Evolutionary conservation across 2,888 invertebrate species (phyloP).

Genomic region (Metallyticus violacea): DNA sequence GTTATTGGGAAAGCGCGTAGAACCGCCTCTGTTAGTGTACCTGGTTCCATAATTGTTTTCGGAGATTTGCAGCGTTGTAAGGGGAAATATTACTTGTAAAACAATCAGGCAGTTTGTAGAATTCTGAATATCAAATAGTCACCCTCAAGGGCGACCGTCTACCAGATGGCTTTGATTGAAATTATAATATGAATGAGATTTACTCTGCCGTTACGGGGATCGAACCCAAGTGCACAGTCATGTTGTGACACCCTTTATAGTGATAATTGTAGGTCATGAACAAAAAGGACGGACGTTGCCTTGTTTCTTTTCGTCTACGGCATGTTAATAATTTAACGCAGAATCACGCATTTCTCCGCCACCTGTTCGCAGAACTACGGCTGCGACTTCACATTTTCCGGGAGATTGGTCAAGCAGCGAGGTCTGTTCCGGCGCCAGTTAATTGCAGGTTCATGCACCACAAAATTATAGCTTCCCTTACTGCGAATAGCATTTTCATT

Average conservation of each 20-base stretch:
- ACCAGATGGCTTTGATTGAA: too few species aligned
- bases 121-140: too few species aligned
- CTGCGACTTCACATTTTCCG: background rate
- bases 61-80: too few species aligned
- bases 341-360: background rate
- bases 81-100: too few species aligned
- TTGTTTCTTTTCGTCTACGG: background rate
- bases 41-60: too few species aligned
- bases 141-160: too few species aligned
- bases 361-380: background rate
- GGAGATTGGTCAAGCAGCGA: background rate
- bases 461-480: background rate
- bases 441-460: background rate
- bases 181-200: too few species aligned
- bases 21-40: too few species aligned
- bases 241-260: background rate
- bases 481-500: background rate
- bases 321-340: background rate
- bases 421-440: background rate
- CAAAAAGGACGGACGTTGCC: background rate
- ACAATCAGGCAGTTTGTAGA: too few species aligned
- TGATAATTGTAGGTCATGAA: background rate
- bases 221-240: too few species aligned
- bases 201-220: too few species aligned
- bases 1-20: too few species aligned